Evolutionary conservation across 2,797 vertebrate genomes (phyloP).

Genomic region (Etheostoma nigrum): DNA sequence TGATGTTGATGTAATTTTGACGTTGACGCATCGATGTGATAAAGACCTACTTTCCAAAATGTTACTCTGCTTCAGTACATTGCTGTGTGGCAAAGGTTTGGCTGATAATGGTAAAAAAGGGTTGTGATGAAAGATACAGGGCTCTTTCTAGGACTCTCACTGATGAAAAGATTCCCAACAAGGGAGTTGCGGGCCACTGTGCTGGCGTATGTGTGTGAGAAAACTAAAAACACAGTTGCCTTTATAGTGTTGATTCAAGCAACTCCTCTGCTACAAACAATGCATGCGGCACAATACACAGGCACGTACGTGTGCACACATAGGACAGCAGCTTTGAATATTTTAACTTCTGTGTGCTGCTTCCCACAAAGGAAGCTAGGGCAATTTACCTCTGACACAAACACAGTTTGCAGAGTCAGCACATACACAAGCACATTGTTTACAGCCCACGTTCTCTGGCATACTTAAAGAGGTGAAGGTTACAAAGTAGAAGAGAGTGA

Average conservation of each 20-base stretch:
- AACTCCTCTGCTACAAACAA: slow-evolving; percentile 32
- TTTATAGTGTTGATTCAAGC: slow-evolving; percentile 34
- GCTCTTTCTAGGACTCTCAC: slow-evolving; percentile 44
- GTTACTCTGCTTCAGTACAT: not conserved
- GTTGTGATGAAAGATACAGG: slow-evolving; percentile 43
- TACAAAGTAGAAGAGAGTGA: slow-evolving; percentile 14
- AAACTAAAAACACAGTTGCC: slow-evolving; percentile 31
- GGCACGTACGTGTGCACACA: slow-evolving; percentile 11
- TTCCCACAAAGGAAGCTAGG: slow-evolving; percentile 34
- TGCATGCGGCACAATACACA: not conserved
- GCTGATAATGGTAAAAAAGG: no score
- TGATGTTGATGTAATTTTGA: no score
- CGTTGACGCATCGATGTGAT: no score
- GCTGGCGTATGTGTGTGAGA: not conserved
- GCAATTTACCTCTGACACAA: slow-evolving; percentile 65
- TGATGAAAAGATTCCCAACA: slow-evolving; percentile 54
- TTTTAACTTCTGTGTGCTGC: slow-evolving; percentile 37
- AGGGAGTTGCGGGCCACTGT: slow-evolving; percentile 11
- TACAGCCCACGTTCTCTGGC: slow-evolving; percentile 14
- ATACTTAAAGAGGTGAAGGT: slow-evolving; percentile 18
- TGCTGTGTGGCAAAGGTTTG: not conserved
- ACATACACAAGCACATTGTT: slow-evolving; percentile 37
- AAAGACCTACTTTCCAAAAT: not conserved
- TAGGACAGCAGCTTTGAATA: slow-evolving; percentile 39
- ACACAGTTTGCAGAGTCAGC: slow-evolving; percentile 51